These are phyloP conservation scores for Panagrolaimus sp. DNA, from an alignment of 1,140 invertebrate species.

Conservation along the genomic window DNA sequence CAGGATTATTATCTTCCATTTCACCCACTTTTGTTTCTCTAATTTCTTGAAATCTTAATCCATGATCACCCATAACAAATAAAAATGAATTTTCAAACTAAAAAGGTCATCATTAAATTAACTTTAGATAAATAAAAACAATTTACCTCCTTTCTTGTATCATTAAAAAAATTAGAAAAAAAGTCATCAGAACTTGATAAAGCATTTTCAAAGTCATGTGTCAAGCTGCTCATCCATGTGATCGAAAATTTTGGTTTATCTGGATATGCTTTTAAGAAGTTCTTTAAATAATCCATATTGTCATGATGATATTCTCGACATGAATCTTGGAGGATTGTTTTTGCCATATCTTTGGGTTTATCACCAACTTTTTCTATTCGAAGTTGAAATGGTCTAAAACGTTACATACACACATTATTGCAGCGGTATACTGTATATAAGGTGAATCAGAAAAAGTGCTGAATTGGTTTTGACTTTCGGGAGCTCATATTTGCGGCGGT, in stretches of 20 bases:
- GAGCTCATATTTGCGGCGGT: too few relatives aligned
- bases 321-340: neutral
- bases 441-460: too few relatives aligned
- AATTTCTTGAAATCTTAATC: neutral
- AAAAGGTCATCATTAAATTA: neutral
- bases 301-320: too few relatives aligned
- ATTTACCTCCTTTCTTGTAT: neutral
- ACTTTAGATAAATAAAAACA: neutral
- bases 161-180: too few relatives aligned
- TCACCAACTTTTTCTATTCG: too few relatives aligned
- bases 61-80: slow-evolving; percentile 17
- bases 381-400: too few relatives aligned
- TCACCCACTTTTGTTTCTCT: neutral
- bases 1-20: slow-evolving; percentile 18
- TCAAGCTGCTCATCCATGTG: neutral
- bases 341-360: too few relatives aligned
- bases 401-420: too few relatives aligned
- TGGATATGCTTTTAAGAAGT: too few relatives aligned
- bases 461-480: too few relatives aligned
- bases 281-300: too few relatives aligned
- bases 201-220: neutral
- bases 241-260: neutral
- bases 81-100: slow-evolving; percentile 18
- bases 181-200: neutral
- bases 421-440: too few relatives aligned